Evolutionary conservation across 2,113 vertebrate genomes (phyloP).

Genomic region (Sterna hirundo): DNA sequence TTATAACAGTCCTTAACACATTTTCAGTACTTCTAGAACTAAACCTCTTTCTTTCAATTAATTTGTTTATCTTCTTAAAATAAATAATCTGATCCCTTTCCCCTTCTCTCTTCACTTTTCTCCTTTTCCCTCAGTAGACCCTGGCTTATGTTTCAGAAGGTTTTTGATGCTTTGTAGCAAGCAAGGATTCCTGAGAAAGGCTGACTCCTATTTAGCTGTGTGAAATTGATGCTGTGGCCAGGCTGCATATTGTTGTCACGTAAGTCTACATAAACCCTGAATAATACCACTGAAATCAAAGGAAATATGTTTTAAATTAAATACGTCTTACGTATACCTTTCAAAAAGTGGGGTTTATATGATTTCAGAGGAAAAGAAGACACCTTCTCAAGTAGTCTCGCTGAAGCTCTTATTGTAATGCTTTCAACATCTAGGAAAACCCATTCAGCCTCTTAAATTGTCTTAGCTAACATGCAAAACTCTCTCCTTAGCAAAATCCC

Average conservation of each 20-base stretch:
- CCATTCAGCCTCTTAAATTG: background rate
- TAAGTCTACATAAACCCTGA: background rate
- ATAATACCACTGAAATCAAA: background rate
- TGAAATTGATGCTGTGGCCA: background rate
- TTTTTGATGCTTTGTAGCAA: background rate
- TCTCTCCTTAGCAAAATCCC: background rate
- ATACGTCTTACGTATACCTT: background rate
- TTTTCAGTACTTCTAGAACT: background rate
- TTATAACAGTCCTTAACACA: background rate
- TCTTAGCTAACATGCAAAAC: background rate
- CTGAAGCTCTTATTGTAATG: background rate
- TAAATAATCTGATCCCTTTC: background rate
- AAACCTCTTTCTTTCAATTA: background rate
- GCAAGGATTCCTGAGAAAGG: background rate
- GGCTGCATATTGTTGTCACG: background rate
- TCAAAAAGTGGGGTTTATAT: background rate
- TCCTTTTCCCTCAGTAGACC: background rate
- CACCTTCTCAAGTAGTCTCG: background rate
- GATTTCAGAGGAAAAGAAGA: background rate
- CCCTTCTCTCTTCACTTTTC: background rate
- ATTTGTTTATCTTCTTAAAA: background rate
- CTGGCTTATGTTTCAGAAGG: background rate
- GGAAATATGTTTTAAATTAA: background rate
- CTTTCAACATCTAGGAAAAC: background rate
- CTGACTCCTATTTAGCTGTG: background rate